A percentile compares a stretch with the other conserved stretches of the same genome.
These are phyloP conservation scores for Galbula dea DNA, from an alignment of 2,113 vertebrate genomes.

Conservation along the genomic window DNA sequence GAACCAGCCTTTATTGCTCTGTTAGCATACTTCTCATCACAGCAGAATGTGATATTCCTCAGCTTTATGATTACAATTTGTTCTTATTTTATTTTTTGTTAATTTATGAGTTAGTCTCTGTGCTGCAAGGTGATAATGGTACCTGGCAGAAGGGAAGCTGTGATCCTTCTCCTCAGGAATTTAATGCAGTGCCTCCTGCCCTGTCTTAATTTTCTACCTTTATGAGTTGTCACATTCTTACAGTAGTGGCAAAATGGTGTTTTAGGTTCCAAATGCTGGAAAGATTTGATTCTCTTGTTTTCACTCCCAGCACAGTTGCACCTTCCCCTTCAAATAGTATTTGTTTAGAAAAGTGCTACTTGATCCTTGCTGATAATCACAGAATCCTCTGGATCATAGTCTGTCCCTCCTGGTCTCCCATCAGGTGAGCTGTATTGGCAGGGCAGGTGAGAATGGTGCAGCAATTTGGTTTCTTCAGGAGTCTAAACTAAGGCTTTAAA, in stretches of 20 bases:
- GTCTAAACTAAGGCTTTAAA: background rate
- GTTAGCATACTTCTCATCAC: background rate
- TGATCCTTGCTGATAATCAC: background rate
- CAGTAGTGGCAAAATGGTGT: background rate
- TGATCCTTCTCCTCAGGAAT: background rate
- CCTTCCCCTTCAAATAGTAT: background rate
- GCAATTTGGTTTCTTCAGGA: background rate
- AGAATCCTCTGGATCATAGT: background rate
- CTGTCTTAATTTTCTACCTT: background rate
- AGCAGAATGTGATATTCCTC: background rate
- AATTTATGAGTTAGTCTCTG: background rate
- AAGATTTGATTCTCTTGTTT: background rate
- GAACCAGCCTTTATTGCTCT: background rate
- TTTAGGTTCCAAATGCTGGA: background rate
- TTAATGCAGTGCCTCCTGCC: background rate
- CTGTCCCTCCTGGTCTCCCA: background rate
- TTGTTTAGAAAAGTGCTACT: background rate
- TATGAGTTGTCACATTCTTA: background rate
- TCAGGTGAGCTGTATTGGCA: fast-evolving
- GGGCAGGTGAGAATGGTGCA: background rate
- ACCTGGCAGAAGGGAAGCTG: background rate
- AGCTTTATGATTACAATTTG: background rate
- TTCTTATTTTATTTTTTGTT: background rate
- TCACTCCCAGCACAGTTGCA: background rate
- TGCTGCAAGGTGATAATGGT: fast-evolving